Conservation (phyloP, 1,140 invertebrate species). For the Steinernema khuongi region DNA sequence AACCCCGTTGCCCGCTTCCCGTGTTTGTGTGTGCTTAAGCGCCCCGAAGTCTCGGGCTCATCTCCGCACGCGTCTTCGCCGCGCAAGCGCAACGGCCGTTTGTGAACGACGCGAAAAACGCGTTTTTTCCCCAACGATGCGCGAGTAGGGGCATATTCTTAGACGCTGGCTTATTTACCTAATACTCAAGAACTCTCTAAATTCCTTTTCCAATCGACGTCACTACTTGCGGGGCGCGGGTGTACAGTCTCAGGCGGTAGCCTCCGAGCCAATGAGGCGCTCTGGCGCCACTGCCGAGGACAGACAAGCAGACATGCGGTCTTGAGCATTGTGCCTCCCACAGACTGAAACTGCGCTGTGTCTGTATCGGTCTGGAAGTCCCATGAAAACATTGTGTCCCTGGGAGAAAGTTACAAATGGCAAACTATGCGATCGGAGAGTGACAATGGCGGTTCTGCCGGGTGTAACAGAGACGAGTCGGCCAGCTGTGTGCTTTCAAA, state of each 20-base stretch:
- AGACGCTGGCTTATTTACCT: constrained; percentile 10
- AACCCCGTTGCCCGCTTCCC: too few relatives aligned
- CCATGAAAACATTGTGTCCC: too few relatives aligned
- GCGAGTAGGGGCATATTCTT: constrained; percentile 16
- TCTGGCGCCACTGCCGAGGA: neutral
- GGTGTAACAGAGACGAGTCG: constrained; percentile 3
- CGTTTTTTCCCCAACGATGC: constrained; percentile 9
- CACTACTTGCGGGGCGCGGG: neutral
- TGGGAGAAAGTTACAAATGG: too few relatives aligned
- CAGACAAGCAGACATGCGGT: too few relatives aligned
- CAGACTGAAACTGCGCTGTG: too few relatives aligned
- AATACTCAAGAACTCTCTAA: constrained; percentile 12
- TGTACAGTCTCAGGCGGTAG: neutral
- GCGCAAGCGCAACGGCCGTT: neutral
- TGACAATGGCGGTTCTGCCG: neutral
- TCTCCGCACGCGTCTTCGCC: neutral
- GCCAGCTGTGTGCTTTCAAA: constrained; percentile 3
- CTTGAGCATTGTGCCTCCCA: too few relatives aligned
- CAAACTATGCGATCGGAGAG: neutral
- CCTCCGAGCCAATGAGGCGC: neutral
- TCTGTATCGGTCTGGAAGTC: too few relatives aligned
- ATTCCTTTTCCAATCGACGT: constrained; percentile 10
- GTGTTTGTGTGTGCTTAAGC: neutral
- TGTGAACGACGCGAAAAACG: neutral
- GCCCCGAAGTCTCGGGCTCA: constrained; percentile 6